Evolutionary conservation across 2,797 vertebrate genomes (phyloP), one percentile per base, ranked within the genome.

Genomic region (Acrossocheilus wenchowensis): DNA sequence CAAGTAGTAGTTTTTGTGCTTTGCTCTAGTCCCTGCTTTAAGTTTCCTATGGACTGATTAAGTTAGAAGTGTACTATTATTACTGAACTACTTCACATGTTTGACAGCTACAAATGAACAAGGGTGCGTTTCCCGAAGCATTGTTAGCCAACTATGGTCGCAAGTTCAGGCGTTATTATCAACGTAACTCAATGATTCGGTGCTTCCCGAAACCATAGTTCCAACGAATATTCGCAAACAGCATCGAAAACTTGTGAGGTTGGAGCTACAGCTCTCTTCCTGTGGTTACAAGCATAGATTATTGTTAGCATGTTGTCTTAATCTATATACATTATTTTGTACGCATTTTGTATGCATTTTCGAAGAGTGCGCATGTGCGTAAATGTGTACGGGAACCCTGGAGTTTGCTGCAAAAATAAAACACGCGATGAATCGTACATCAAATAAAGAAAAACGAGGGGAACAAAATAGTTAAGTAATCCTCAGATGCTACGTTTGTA

Each of bases 1-100:
- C 80, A 71, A 89, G 90, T 91, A 91, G 89, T 92, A 93, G 92
- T 90, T 91, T 68, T 89, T 93, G 91, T 92, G 93, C 90, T 94
- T 87, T 84, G 81, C 83, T 88, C 84, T 90, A 87, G 88, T 91
- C 89, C 88, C 90, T 89, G 90, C 89, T 87, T 89, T 78, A 50
- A 85, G 89, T 83, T 86, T 88, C 62, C 54, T 86, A 81, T 84
- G 86, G 82, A 78, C 81, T 62, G 85, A 86, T 71, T 62, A 72
- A 21, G 30, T 83, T 79, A 87, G 50, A 89, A 66, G 45, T 87
- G 85, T 86, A 85, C 60, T 86, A 72, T 86, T 86, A 72, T 81
- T 52, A 86, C 54, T 50, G 3, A 82, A 62, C 54, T 74, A 86
- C 78, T 84, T 75, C 36, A 72, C 19, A 17, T 72, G 19, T 80